Conservation (phyloP, 2,888 invertebrate genomes). For the Ramazzottius varieornatus region DNA sequence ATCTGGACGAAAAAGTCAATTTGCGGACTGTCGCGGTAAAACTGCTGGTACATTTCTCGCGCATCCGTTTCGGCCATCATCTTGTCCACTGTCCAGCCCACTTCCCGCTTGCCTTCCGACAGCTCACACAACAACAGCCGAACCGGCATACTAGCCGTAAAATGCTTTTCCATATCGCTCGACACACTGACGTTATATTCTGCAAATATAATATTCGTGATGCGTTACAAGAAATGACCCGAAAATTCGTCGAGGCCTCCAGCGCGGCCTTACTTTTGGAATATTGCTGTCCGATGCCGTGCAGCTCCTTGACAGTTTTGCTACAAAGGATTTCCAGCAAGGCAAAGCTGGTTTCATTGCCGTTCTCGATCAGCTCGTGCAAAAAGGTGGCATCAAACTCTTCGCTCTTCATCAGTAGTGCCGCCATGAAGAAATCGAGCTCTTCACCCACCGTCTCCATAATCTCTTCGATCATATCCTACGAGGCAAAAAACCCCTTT, state of each 20-base stretch:
- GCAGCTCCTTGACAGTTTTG: not conserved
- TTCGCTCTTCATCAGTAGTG: not conserved
- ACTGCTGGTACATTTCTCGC: not conserved
- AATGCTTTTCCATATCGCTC: not conserved
- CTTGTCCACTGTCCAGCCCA: not conserved
- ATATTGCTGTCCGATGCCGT: not conserved
- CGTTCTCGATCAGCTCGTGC: not conserved
- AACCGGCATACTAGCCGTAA: not conserved
- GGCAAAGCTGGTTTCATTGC: not conserved
- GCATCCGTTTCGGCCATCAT: not conserved
- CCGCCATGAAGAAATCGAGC: not conserved
- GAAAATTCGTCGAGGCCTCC: too few relatives aligned
- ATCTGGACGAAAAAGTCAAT: not conserved
- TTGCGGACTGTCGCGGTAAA: not conserved
- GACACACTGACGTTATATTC: not conserved
- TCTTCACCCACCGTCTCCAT: constrained; percentile 3
- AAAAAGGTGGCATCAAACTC: constrained; percentile 2
- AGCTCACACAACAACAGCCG: not conserved
- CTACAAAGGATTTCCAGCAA: constrained; percentile 1
- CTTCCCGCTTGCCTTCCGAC: not conserved
- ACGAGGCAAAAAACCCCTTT: too few relatives aligned
- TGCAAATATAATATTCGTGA: too few relatives aligned
- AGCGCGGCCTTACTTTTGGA: not conserved
- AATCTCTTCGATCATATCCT: not conserved
- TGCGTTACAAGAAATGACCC: too few relatives aligned